Evolutionary conservation across 2,113 vertebrate genomes (phyloP).

Genomic region (Arenaria interpres): DNA sequence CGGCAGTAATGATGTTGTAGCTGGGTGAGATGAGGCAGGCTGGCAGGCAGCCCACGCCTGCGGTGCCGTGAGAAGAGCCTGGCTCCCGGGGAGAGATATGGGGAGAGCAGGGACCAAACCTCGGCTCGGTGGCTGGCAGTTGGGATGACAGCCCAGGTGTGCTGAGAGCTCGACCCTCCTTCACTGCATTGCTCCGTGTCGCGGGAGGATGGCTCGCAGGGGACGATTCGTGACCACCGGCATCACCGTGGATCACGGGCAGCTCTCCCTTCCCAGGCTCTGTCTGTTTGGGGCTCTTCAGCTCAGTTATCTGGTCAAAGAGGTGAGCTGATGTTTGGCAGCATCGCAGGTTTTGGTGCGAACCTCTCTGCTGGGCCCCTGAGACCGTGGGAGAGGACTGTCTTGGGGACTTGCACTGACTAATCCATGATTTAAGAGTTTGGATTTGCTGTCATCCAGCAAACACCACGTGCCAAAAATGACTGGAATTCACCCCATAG

Average conservation of each 20-base stretch:
- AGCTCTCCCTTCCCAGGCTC: background rate
- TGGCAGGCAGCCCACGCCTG: background rate
- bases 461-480: background rate
- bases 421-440: constrained; percentile 13
- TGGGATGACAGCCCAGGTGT: background rate
- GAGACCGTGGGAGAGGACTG: background rate
- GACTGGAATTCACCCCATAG: constrained; percentile 1
- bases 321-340: background rate
- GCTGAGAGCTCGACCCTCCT: background rate
- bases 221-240: accelerated
- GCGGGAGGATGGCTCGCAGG: background rate
- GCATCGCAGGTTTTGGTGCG: background rate
- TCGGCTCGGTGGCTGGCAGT: background rate
- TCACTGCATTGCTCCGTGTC: background rate
- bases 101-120: background rate
- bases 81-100: background rate
- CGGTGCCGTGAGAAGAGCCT: background rate
- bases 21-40: background rate
- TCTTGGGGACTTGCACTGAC: background rate
- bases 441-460: constrained; percentile 23
- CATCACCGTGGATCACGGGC: background rate
- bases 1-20: background rate
- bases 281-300: background rate
- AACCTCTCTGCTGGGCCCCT: background rate
- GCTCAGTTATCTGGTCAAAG: background rate